These are phyloP conservation scores for Herpetotheres cachinnans DNA, from an alignment of 2,113 vertebrate genomes.

Conservation along the genomic window DNA sequence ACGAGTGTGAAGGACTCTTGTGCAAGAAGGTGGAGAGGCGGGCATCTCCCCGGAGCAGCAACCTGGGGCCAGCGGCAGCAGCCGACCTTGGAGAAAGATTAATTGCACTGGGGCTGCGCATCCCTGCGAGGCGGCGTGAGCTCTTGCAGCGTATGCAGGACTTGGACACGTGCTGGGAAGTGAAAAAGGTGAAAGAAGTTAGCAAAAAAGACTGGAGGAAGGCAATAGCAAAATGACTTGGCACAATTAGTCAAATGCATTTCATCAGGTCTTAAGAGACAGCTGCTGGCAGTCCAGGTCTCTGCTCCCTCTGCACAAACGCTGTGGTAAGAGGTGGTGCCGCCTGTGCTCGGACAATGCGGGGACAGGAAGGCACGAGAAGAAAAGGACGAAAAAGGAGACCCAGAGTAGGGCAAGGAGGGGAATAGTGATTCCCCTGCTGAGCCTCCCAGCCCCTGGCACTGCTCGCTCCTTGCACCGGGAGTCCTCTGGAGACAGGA, in stretches of 20 bases:
- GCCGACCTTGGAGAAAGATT: neutral
- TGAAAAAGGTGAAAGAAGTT: fast-evolving
- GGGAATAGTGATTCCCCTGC: neutral
- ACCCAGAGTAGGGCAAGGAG: neutral
- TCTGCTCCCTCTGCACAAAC: neutral
- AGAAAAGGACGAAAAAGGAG: neutral
- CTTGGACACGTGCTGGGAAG: fast-evolving
- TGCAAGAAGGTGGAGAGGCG: neutral
- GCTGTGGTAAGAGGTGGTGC: neutral
- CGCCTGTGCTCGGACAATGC: fast-evolving
- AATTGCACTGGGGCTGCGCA: fast-evolving
- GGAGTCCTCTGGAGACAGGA: neutral
- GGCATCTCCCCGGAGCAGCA: neutral
- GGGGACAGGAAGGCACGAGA: neutral
- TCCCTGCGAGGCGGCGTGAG: neutral
- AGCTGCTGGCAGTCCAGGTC: neutral
- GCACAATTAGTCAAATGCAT: fast-evolving
- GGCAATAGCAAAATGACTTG: neutral
- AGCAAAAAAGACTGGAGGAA: neutral
- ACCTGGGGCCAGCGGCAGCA: neutral
- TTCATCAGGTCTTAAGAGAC: neutral
- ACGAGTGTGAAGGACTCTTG: neutral
- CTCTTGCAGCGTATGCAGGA: neutral
- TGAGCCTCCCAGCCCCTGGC: neutral
- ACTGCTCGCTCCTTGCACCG: neutral